Evolutionary conservation across 2,113 vertebrate species (phyloP).

Genomic region (Percopsis transmontana): DNA sequence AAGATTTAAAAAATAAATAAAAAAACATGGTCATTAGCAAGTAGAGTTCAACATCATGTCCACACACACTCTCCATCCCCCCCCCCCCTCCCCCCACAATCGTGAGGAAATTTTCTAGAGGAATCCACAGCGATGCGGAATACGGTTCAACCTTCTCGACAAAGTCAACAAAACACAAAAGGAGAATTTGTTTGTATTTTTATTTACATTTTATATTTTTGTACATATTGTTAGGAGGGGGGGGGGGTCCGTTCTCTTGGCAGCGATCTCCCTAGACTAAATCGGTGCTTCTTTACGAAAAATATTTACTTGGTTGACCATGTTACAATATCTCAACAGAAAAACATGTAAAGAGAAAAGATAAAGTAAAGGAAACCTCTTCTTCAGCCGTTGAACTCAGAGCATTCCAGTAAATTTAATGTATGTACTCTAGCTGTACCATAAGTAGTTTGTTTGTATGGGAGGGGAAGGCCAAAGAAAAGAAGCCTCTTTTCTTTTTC

Average conservation of each 20-base stretch:
- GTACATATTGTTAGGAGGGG: constrained; percentile 95
- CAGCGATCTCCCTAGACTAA: constrained; percentile 88
- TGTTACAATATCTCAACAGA: constrained; percentile 86
- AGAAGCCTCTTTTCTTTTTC: constrained; percentile 70
- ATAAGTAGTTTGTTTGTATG: constrained; percentile 81
- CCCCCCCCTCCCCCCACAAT: constrained; percentile 50
- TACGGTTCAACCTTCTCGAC: constrained; percentile 83
- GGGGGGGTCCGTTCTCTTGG: constrained; percentile 84
- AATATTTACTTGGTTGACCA: constrained; percentile 92
- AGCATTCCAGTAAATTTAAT: constrained; percentile 98
- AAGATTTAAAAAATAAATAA: constrained; percentile 60
- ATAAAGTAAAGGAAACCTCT: constrained; percentile 60
- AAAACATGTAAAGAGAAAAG: constrained; percentile 78
- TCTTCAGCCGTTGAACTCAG: constrained; percentile 81
- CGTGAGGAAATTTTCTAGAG: constrained; percentile 74
- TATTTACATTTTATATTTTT: constrained; percentile 99
- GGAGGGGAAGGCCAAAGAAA: constrained; percentile 79
- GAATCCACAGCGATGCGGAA: constrained; percentile 72
- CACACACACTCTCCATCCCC: constrained; percentile 16
- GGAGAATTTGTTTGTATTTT: constrained; percentile 99
- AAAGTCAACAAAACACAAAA: constrained; percentile 79
- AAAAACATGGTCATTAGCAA: constrained; percentile 87
- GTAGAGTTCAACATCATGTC: constrained; percentile 73
- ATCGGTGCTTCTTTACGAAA: constrained; percentile 82
- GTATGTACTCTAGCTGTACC: constrained; percentile 84